Percentiles rank a stretch among this genome's conserved stretches.
phyloP scores from a whole-genome alignment of 2,797 vertebrate species.

The Clarias laeviceps region DNA sequence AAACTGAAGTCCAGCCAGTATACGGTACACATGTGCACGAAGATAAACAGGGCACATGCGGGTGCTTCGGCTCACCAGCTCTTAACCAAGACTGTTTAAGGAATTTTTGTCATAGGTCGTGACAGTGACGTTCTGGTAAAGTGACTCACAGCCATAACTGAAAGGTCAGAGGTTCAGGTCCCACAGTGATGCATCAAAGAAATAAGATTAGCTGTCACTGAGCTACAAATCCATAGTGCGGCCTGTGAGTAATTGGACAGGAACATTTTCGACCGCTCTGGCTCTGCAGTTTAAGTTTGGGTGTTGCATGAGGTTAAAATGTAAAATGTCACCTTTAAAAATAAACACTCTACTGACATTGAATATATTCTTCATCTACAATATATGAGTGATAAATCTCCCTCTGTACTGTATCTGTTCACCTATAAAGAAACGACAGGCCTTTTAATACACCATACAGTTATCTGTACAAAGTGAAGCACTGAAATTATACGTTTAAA shows the following conservation, averaged over 20 bases:
- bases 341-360: background rate
- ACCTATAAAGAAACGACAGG: background rate
- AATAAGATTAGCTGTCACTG: slow-evolving; percentile 25
- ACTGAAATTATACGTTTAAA: background rate
- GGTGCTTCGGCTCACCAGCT: background rate
- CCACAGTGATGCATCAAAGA: slow-evolving; percentile 19
- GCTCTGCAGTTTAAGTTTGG: background rate
- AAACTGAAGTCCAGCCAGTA: background rate
- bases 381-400: background rate
- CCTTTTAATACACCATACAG: background rate
- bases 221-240: slow-evolving; percentile 7
- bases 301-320: background rate
- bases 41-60: background rate
- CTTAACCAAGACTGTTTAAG: background rate
- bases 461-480: background rate
- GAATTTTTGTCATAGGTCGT: slow-evolving; percentile 8
- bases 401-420: too few relatives aligned
- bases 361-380: background rate
- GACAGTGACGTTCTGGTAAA: slow-evolving; percentile 14
- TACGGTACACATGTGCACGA: background rate
- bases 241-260: slow-evolving; percentile 2
- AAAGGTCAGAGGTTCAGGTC: slow-evolving; percentile 33
- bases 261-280: background rate
- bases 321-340: slow-evolving; percentile 17
- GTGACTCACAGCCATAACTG: slow-evolving; percentile 10